Evolutionary conservation across 2,797 vertebrate species (phyloP), one percentile per base, ranked within the genome.

Genomic region (Coregonus suidteri): DNA sequence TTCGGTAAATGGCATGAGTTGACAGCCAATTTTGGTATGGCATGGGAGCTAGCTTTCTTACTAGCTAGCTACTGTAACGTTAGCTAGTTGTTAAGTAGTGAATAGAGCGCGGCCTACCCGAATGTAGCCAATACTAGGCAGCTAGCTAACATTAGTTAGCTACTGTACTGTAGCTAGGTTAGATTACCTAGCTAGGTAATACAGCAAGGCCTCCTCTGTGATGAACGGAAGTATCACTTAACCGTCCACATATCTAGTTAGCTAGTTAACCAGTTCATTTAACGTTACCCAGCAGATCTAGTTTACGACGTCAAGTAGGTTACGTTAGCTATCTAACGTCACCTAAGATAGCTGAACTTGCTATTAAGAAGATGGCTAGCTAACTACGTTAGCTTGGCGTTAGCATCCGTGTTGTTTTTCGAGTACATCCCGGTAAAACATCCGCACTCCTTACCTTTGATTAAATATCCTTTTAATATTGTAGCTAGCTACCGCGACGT

Each of bases 361-460:
- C 5, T 56, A 37, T 20, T 34, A 59, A 47, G 66, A 70, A 51
- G 68, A 71, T 20, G 41, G 41, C 41, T 47, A 13, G 2, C 67
- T 53, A 64, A 41, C 65, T 41, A 75, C 79, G 83, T 83, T 87
- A 86, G 88, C 54, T 18, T 74, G 16, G 30, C 31, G 53, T 59
- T 54, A 77, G 72, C 84, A 4, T 71, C 9, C 7, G 84, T 89
- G 89, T 90, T 91, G 91, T 91, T 92, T 88, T 82, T 68, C 77
- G 72, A 51, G 62, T 75, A 84, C 78, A 81, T 83, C 80, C 83
- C 80, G 67, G 72, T 79, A 69, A 67, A 82, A 80, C 87, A 87
- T 52, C 74, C 14, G 54, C 3, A 31, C 20, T 75, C 13, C 92
- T 93, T 87, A 94, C 94, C 93, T 92, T 82, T 84, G 88, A 86